A percentile compares a stretch with the other conserved stretches of the same genome.
Evolutionary conservation across 1,140 invertebrate species (phyloP).

Genomic region (Andricus grossulariae): DNA sequence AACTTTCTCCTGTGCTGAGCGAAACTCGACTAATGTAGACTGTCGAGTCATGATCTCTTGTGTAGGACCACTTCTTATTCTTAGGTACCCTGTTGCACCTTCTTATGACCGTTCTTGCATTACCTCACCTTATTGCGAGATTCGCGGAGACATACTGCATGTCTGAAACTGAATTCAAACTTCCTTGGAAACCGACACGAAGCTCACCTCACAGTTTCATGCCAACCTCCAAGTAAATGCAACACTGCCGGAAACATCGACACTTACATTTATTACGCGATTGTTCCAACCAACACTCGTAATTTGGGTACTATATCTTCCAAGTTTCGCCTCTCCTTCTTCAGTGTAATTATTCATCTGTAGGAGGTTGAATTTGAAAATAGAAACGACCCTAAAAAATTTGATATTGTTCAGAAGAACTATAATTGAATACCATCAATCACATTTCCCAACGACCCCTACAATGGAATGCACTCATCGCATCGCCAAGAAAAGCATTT

Average conservation of each 20-base stretch:
- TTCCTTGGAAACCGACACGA: constrained; percentile 22
- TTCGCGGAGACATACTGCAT: constrained; percentile 24
- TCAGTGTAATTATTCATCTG: too few species aligned
- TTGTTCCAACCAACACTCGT: background rate
- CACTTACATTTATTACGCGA: background rate
- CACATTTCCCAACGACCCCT: background rate
- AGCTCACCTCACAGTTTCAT: background rate
- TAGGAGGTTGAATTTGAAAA: too few species aligned
- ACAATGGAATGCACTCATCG: background rate
- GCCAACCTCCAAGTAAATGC: background rate
- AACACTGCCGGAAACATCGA: background rate
- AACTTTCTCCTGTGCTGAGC: constrained; percentile 65
- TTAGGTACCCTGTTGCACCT: constrained; percentile 1
- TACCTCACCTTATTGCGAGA: constrained; percentile 20
- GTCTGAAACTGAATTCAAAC: background rate
- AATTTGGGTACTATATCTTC: background rate
- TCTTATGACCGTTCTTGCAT: constrained; percentile 17
- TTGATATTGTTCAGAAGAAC: background rate
- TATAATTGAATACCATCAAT: constrained; percentile 11
- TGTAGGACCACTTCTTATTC: constrained; percentile 54
- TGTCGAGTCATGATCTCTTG: constrained; percentile 67
- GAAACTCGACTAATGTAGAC: constrained; percentile 65
- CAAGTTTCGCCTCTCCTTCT: background rate
- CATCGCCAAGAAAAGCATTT: background rate
- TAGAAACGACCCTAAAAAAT: background rate